Base-by-base conservation (phyloP, 2,888 invertebrate genomes). In the Heliothis peltigera region DNA sequence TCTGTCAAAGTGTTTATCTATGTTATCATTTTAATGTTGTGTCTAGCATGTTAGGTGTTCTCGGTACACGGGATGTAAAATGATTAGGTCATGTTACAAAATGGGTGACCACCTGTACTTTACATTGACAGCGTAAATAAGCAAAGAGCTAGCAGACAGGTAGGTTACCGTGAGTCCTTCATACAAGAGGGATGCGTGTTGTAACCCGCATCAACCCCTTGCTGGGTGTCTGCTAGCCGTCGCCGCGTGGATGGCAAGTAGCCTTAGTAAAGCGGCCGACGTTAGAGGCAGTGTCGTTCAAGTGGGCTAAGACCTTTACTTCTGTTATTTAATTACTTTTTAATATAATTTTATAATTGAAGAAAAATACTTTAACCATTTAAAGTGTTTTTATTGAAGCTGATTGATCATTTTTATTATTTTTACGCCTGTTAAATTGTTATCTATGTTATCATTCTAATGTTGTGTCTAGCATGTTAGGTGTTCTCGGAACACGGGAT, bases 91-190 rank as follows among this genome's bases (percentile, higher is more conserved):
- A 35, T 74, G 47, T 55, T 67, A n/a, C 48, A 32, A 25, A 47
- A 54, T 67, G 67, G 67, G 7, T 47, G 42, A 21, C 67, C 67
- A 67, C 75, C 75, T 67, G 67, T 67, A 67, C n/a, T n/a, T n/a
- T n/a, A n/a, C n/a, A n/a, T n/a, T n/a, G n/a, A n/a, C n/a, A n/a
- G n/a, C n/a, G n/a, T n/a, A n/a, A n/a, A n/a, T n/a, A n/a, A n/a
- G n/a, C n/a, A n/a, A n/a, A n/a, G n/a, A n/a, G n/a, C n/a, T n/a
- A n/a, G n/a, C n/a, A n/a, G n/a, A n/a, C n/a, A n/a, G n/a, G n/a
- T n/a, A n/a, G n/a, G n/a, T n/a, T n/a, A n/a, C n/a, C n/a, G n/a
- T n/a, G n/a, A n/a, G n/a, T n/a, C n/a, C n/a, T n/a, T n/a, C n/a
- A n/a, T n/a, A n/a, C n/a, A n/a, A n/a, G n/a, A n/a, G n/a, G n/a